Evolutionary conservation across 1,140 invertebrate genomes (phyloP).

Genomic region (Coptotermes formosanus): DNA sequence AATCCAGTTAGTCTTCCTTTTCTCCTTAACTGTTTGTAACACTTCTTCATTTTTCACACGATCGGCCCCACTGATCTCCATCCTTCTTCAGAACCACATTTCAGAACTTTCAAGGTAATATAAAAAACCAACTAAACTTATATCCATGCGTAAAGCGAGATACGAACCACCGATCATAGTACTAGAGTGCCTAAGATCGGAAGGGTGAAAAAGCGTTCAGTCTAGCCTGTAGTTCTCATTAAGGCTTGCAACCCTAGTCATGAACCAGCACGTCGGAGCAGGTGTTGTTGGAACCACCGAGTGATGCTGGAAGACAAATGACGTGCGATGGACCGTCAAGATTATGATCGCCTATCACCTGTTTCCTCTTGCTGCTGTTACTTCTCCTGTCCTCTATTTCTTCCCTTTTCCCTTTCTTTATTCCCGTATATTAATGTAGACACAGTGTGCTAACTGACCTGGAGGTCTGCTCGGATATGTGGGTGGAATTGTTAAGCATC

Average conservation of each 20-base stretch:
- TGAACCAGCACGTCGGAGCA: background rate
- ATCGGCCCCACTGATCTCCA: too few species aligned
- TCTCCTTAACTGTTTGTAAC: too few species aligned
- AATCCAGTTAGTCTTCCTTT: too few species aligned
- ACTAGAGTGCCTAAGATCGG: too few species aligned
- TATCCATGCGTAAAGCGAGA: too few species aligned
- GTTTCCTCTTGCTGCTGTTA: background rate
- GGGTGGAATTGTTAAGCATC: background rate
- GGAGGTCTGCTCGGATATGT: background rate
- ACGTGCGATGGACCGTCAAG: constrained; percentile 12
- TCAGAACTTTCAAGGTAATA: too few species aligned
- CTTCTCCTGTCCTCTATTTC: background rate
- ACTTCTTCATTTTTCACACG: too few species aligned
- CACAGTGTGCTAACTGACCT: background rate
- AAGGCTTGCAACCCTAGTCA: background rate
- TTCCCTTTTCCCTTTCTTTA: background rate
- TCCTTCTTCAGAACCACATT: too few species aligned
- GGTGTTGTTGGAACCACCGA: background rate
- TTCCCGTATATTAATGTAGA: background rate
- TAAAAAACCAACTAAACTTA: too few species aligned
- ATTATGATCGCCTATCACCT: constrained; percentile 15
- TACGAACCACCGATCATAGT: too few species aligned
- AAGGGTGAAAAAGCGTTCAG: too few species aligned
- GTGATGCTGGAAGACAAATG: constrained; percentile 17
- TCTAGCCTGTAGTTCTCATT: too few species aligned